These are phyloP conservation scores for Cuniculus paca DNA, from an alignment of 2,797 vertebrate species.

Conservation along the genomic window DNA sequence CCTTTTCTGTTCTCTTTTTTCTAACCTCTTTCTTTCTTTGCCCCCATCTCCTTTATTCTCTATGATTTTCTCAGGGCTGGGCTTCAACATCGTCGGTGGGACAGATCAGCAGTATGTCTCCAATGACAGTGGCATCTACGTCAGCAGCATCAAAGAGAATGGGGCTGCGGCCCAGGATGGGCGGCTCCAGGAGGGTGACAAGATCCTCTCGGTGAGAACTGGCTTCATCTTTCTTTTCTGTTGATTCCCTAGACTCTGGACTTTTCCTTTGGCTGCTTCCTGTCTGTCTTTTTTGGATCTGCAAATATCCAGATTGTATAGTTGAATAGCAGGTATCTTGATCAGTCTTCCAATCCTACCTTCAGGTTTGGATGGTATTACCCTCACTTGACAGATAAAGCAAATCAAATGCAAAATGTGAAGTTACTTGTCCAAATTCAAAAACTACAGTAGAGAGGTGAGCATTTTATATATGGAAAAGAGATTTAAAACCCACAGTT, in stretches of 20 bases:
- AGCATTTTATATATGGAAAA: not conserved
- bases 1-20: conserved; percentile 57
- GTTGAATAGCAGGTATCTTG: not conserved
- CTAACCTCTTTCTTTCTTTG: conserved; percentile 63
- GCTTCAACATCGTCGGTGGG: conserved; percentile 98
- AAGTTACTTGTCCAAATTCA: conserved; percentile 37
- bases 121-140: conserved; percentile 96
- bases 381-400: conserved; percentile 23
- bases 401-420: conserved; percentile 49
- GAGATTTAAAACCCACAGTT: conserved; percentile 13
- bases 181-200: conserved; percentile 96
- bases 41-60: conserved; percentile 71
- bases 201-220: conserved; percentile 93
- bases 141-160: conserved; percentile 96
- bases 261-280: conserved; percentile 50
- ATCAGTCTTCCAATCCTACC: not conserved
- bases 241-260: conserved; percentile 37
- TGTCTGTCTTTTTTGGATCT: conserved; percentile 35
- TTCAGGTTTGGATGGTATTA: not conserved
- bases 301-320: conserved; percentile 43
- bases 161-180: conserved; percentile 96
- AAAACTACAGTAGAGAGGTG: not conserved
- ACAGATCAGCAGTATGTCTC: conserved; percentile 94
- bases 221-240: conserved; percentile 69
- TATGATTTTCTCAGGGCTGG: conserved; percentile 92